A percentile compares a stretch with the other conserved stretches of the same genome.
phyloP scores from a whole-genome alignment of 2,113 vertebrate genomes.

The Aspidoscelis tigris region DNA sequence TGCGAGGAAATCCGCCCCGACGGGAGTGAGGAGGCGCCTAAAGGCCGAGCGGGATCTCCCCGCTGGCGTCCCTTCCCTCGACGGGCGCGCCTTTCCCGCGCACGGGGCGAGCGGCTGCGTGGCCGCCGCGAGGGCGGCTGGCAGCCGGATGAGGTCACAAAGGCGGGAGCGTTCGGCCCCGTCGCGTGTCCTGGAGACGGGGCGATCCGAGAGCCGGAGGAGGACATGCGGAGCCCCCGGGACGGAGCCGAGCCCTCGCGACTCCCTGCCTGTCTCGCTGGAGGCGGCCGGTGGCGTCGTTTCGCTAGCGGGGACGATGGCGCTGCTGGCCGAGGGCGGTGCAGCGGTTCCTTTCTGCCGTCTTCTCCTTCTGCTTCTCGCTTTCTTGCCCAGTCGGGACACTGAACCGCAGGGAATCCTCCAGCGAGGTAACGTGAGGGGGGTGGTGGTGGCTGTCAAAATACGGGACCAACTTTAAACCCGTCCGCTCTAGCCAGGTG shows the following conservation, averaged over 20 bases:
- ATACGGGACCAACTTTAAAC: neutral
- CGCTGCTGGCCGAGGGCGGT: neutral
- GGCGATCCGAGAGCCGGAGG: neutral
- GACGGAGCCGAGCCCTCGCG: neutral
- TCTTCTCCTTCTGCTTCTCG: neutral
- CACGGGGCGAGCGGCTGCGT: neutral
- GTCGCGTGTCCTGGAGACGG: neutral
- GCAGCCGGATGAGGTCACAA: constrained; percentile 23
- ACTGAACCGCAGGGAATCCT: neutral
- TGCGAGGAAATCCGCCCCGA: no score
- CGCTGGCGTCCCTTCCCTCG: no score
- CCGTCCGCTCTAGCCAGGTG: no score
- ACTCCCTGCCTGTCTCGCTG: neutral
- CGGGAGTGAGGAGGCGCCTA: no score
- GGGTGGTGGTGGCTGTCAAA: neutral
- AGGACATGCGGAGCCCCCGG: neutral
- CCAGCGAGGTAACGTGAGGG: neutral
- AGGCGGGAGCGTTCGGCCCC: neutral
- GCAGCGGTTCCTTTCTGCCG: neutral
- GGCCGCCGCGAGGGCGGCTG: no score
- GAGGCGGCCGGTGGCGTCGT: no score
- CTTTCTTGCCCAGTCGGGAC: neutral
- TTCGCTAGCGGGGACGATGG: no score
- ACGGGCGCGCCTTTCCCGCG: no score
- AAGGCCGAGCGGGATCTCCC: no score